Evolutionary conservation across 2,888 invertebrate genomes (phyloP), one percentile per base, ranked within the genome.

Genomic region (Spodoptera picta): DNA sequence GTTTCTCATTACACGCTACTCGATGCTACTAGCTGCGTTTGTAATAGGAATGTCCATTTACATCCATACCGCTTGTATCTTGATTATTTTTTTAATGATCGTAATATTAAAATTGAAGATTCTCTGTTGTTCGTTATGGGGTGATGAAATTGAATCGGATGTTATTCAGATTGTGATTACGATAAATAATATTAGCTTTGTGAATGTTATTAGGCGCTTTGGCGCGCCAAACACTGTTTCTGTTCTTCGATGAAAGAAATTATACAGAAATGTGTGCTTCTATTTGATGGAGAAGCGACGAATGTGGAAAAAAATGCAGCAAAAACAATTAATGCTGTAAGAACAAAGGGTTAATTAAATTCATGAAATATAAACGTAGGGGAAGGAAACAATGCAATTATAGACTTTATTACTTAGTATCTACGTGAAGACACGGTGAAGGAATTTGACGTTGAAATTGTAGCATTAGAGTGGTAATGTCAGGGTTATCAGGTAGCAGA

Each of bases 1-100:
- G 90, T 93, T 93, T 94, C 94, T 94, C 92, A 94, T 94, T 94
- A 94, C 93, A 93, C 92, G 94, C 91, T 93, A 87, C 91, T 91
- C 92, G 81, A 84, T 84, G 92, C 93, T 92, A 92, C 93, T 87
- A 90, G 87, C 90, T 83, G 88, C 83, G 85, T 67, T 77, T 75
- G 84, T 93, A 90, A 93, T 93, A 92, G 89, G 90, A 93, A 92
- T 93, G 90, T 92, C 86, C 86, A 90, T 91, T 91, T 87, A 89
- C 87, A 88, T 88, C 87, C 83, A 83, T 79, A 84, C 84, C 82
- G 83, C 85, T 84, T 83, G 84, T 88, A 91, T 92, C 91, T 90
- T 86, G 89, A 89, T 87, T 87, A 86, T 88, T 85, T 84, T 90
- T 92, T 93, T 83, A 82, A 83, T 85, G 80, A 82, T 84, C 84